Evolutionary conservation across 2,113 vertebrate species (phyloP).

Genomic region (Cyprinodon variegatus): DNA sequence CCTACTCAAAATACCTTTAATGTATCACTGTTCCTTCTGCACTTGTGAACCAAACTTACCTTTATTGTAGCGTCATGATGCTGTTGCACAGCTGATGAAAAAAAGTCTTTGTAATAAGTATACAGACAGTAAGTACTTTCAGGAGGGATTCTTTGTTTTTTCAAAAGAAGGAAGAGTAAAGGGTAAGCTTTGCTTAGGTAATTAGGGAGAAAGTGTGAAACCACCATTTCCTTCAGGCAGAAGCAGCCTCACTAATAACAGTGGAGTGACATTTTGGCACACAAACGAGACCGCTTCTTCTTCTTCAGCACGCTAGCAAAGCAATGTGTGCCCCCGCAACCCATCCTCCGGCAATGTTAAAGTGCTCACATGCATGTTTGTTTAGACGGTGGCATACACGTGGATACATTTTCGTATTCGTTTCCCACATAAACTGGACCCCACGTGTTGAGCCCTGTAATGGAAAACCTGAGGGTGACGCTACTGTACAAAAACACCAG

Average conservation of each 20-base stretch:
- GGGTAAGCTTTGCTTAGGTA: not conserved
- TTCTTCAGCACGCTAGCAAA: not conserved
- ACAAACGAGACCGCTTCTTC: not conserved
- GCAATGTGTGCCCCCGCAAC: not conserved
- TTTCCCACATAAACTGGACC: conserved; percentile 45
- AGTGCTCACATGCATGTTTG: conserved; percentile 18
- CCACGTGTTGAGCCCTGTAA: conserved; percentile 44
- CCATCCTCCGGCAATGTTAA: conserved; percentile 9
- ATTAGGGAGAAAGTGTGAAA: conserved; percentile 7
- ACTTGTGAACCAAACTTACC: not conserved
- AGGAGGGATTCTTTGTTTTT: not conserved
- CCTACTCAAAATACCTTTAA: not conserved
- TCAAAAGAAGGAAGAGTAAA: not conserved
- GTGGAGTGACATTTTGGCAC: conserved; percentile 3
- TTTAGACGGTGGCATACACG: conserved; percentile 41
- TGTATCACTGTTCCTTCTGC: not conserved
- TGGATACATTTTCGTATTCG: conserved; percentile 46
- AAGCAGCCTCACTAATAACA: conserved; percentile 1
- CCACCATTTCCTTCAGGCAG: not conserved
- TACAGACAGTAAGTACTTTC: not conserved
- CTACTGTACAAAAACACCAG: conserved; percentile 5
- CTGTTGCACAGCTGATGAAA: not conserved
- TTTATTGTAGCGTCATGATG: not conserved
- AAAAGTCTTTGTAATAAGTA: not conserved
- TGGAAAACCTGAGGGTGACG: conserved; percentile 19